Evolutionary conservation across 2,888 invertebrate genomes (phyloP).

Genomic region (Drosophila eohydei): DNA sequence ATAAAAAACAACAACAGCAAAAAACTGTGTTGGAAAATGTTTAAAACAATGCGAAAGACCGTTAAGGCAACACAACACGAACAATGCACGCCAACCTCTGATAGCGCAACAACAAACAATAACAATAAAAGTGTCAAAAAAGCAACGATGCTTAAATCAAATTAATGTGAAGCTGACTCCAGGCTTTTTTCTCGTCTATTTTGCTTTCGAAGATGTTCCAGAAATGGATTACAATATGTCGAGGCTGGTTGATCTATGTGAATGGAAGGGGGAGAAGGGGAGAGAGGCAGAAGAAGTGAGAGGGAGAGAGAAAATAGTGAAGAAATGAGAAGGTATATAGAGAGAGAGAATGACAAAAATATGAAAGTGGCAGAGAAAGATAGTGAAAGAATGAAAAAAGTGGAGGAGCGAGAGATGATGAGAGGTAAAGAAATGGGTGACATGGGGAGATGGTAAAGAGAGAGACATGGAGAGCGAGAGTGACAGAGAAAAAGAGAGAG

Average conservation of each 20-base stretch:
- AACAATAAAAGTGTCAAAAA: constrained; percentile 81
- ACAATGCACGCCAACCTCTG: constrained; percentile 22
- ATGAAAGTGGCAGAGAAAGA: background rate
- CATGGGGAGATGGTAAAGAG: too few species aligned
- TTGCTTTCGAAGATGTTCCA: constrained; percentile 34
- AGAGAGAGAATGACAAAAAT: background rate
- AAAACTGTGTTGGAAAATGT: constrained; percentile 70
- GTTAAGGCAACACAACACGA: constrained; percentile 40
- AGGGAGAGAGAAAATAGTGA: background rate
- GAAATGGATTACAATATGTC: constrained; percentile 7
- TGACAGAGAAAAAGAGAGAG: background rate
- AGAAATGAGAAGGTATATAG: background rate
- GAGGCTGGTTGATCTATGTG: background rate
- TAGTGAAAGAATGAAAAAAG: too few species aligned
- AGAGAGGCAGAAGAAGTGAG: background rate
- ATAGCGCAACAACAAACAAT: constrained; percentile 64
- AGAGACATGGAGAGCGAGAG: background rate
- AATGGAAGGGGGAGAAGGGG: background rate
- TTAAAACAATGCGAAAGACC: constrained; percentile 73
- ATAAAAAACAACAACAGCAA: constrained; percentile 11
- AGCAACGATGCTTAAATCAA: constrained; percentile 77
- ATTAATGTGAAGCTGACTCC: constrained; percentile 70
- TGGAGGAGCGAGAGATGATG: too few species aligned
- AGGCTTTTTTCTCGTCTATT: constrained; percentile 2
- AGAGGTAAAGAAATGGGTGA: background rate